Conservation (phyloP, 1,140 invertebrate genomes). For the Leptinotarsa defecta region DNA sequence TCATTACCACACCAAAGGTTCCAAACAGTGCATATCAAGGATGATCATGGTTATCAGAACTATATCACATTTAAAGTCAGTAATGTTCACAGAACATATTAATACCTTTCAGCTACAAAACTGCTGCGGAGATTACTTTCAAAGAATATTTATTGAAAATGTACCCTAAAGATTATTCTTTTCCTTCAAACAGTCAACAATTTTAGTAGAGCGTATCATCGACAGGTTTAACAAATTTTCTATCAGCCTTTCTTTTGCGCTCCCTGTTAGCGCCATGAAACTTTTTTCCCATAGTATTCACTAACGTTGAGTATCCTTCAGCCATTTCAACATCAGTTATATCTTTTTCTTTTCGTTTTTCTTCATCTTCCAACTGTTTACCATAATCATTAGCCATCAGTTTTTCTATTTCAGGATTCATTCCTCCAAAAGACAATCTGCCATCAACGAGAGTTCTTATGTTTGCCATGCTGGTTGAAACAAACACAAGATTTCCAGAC, state of each 20-base stretch:
- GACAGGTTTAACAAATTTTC: slow-evolving; percentile 47
- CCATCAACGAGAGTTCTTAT: slow-evolving; percentile 80
- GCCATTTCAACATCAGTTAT: slow-evolving; percentile 74
- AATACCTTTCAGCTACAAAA: background rate
- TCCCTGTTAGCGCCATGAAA: slow-evolving; percentile 49
- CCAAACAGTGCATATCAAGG: too few relatives aligned
- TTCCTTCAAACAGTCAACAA: too few relatives aligned
- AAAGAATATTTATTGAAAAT: too few relatives aligned
- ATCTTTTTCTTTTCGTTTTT: slow-evolving; percentile 64
- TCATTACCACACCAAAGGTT: too few relatives aligned
- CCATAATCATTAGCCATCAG: slow-evolving; percentile 65
- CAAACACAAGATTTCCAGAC: slow-evolving; percentile 71
- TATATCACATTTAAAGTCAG: background rate
- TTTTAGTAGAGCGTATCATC: slow-evolving; percentile 28
- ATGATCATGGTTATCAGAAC: background rate
- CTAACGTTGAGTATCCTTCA: slow-evolving; percentile 55
- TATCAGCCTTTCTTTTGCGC: slow-evolving; percentile 26
- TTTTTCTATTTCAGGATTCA: slow-evolving; percentile 86
- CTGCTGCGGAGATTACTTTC: background rate
- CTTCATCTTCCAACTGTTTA: slow-evolving; percentile 53
- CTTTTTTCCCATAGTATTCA: slow-evolving; percentile 58
- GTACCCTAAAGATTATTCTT: too few relatives aligned
- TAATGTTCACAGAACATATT: background rate
- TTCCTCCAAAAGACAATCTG: slow-evolving; percentile 82
- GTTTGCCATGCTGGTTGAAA: slow-evolving; percentile 74